Conservation (phyloP, 2,888 invertebrate genomes). For the Hypercompe scribonia region DNA sequence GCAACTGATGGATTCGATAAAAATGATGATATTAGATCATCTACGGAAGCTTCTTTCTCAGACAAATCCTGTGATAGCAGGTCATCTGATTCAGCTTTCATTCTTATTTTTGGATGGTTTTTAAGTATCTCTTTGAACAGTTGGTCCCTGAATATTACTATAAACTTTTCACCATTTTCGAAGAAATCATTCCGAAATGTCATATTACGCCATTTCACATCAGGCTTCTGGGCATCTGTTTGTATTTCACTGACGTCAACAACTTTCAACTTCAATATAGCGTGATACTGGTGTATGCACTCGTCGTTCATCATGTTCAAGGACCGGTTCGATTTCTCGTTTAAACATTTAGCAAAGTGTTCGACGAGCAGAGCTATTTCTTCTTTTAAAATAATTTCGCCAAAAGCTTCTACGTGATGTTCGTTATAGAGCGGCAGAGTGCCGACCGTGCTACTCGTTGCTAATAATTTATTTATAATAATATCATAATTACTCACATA, state of each 20-base stretch:
- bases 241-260: constrained; percentile 26
- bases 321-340: constrained; percentile 4
- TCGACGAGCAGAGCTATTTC: constrained; percentile 26
- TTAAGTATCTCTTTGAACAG: constrained; percentile 25
- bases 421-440: constrained; percentile 19
- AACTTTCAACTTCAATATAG: constrained; percentile 27
- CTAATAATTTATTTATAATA: constrained; percentile 25
- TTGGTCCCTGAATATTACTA: constrained; percentile 25
- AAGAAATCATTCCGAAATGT: constrained; percentile 34
- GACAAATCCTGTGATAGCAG: neutral
- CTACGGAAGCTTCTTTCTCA: neutral
- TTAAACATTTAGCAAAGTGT: constrained; percentile 24
- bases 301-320: constrained; percentile 33
- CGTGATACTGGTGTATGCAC: constrained; percentile 33
- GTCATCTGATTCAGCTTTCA: neutral
- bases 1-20: constrained; percentile 9
- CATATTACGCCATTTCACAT: constrained; percentile 15
- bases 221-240: constrained; percentile 16
- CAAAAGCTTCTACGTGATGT: constrained; percentile 25
- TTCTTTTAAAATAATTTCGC: constrained; percentile 27
- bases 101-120: constrained; percentile 16
- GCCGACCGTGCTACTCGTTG: constrained; percentile 26
- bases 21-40: constrained; percentile 10
- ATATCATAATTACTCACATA: neutral
- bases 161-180: constrained; percentile 19